These are phyloP conservation scores for Pampus argenteus DNA, from an alignment of 2,797 vertebrate genomes.

Conservation along the genomic window DNA sequence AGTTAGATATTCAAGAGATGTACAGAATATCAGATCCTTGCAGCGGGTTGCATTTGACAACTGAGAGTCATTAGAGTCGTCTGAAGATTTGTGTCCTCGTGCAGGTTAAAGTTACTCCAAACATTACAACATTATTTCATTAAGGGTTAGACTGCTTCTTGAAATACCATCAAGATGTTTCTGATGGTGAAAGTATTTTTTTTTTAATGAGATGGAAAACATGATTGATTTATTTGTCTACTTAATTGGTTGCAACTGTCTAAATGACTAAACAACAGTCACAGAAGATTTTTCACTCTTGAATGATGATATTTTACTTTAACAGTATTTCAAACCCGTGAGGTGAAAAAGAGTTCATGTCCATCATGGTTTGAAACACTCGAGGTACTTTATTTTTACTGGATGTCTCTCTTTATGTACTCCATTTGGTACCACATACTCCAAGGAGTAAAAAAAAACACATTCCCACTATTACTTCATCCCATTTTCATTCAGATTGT, in stretches of 20 bases:
- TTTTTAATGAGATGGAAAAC: background rate
- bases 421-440: slow-evolving; percentile 3
- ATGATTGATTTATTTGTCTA: background rate
- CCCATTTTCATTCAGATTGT: slow-evolving; percentile 22
- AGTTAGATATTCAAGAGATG: background rate
- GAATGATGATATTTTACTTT: background rate
- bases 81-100: background rate
- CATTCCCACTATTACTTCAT: slow-evolving; percentile 4
- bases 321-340: background rate
- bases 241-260: background rate
- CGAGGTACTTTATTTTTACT: slow-evolving; percentile 1
- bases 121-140: slow-evolving; percentile 9
- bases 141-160: background rate
- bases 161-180: background rate
- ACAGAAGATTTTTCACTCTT: background rate
- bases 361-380: background rate
- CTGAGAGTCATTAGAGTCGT: slow-evolving; percentile 2
- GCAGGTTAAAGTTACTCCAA: slow-evolving; percentile 4
- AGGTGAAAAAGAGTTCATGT: background rate
- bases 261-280: background rate
- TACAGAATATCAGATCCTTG: background rate
- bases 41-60: background rate
- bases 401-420: slow-evolving; percentile 14
- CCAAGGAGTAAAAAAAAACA: background rate
- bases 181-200: background rate